Conservation (phyloP, 2,113 vertebrate genomes). For the Elgaria multicarinata region DNA sequence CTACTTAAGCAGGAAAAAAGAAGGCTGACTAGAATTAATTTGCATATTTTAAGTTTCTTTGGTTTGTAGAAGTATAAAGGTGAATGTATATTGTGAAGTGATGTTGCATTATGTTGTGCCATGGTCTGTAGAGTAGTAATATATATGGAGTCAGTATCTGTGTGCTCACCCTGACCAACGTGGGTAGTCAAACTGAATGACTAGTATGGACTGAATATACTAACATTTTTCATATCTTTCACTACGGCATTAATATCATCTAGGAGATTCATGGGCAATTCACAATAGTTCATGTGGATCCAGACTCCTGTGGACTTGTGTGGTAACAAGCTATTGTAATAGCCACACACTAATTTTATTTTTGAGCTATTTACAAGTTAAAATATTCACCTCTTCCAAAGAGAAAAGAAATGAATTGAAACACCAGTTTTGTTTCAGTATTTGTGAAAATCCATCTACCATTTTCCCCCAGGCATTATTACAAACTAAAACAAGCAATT, state of each 20-base stretch:
- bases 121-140: no score
- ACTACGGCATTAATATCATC: background rate
- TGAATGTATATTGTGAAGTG: no score
- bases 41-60: no score
- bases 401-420: background rate
- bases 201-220: background rate
- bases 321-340: background rate
- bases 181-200: background rate
- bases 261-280: no score
- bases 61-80: no score
- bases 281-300: background rate
- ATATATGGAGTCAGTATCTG: no score
- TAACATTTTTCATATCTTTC: constrained; percentile 45
- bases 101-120: no score
- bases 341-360: background rate
- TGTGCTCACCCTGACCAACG: no score
- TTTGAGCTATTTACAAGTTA: background rate
- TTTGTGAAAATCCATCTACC: background rate
- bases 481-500: background rate
- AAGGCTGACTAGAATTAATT: no score
- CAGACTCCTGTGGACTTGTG: background rate
- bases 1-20: no score
- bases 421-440: background rate
- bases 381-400: background rate
- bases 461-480: background rate